A percentile compares a stretch with the other conserved stretches of the same genome.
phyloP scores from a whole-genome alignment of 2,888 invertebrate genomes.

The Teinopalpus imperialis region DNA sequence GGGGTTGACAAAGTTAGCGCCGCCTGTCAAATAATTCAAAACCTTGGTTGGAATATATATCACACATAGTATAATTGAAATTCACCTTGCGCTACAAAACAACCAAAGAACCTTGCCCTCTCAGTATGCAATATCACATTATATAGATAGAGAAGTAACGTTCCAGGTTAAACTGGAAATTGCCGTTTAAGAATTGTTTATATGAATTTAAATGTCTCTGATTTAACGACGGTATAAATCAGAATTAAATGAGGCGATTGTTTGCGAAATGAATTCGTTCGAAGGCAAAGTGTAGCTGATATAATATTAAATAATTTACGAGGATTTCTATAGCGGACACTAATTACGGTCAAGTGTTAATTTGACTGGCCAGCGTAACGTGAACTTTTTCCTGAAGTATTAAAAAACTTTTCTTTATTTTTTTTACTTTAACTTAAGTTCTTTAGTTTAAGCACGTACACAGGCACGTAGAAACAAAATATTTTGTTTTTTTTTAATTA shows the following conservation, averaged over 20 bases:
- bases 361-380: background rate
- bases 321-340: constrained; percentile 1
- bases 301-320: constrained; percentile 17
- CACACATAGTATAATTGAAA: too few relatives aligned
- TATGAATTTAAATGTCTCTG: constrained; percentile 36
- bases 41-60: too few relatives aligned
- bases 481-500: too few relatives aligned
- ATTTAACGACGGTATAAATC: constrained; percentile 29
- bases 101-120: constrained; percentile 30
- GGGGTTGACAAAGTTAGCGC: constrained; percentile 64
- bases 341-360: constrained; percentile 4
- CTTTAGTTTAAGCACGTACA: too few relatives aligned
- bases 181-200: constrained; percentile 28
- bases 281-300: constrained; percentile 8
- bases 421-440: too few relatives aligned
- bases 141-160: constrained; percentile 25
- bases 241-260: constrained; percentile 28
- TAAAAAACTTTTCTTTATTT: too few relatives aligned
- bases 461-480: too few relatives aligned
- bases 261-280: constrained; percentile 28
- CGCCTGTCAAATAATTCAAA: constrained; percentile 44
- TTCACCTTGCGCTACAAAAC: too few relatives aligned
- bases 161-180: constrained; percentile 28
- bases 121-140: constrained; percentile 21
- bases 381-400: too few relatives aligned